phyloP scores from a whole-genome alignment of 1,140 invertebrate species.

The Lineus longissimus region DNA sequence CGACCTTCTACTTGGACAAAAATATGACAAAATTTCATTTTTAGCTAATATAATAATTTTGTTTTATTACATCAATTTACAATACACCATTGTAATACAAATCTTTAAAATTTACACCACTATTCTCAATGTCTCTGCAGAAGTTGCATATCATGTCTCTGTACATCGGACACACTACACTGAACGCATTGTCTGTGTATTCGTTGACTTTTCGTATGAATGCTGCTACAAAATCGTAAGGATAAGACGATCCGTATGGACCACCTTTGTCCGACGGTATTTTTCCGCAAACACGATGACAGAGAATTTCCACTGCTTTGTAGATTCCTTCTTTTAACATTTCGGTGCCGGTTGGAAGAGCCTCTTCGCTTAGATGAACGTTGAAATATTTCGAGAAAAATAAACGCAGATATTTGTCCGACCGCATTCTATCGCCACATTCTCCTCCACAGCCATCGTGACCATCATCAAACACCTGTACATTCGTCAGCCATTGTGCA shows the following conservation, averaged over 20 bases:
- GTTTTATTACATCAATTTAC: too few relatives aligned
- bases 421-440: neutral
- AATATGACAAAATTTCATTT: too few relatives aligned
- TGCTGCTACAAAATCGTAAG: neutral
- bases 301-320: neutral
- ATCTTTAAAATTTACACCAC: neutral
- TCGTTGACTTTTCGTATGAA: neutral
- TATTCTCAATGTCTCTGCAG: neutral
- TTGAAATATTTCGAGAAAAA: neutral
- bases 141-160: neutral
- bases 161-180: neutral
- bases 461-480: neutral
- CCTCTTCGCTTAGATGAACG: neutral
- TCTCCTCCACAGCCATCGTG: neutral
- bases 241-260: too few relatives aligned
- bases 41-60: too few relatives aligned
- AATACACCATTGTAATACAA: too few relatives aligned
- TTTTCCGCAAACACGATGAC: neutral
- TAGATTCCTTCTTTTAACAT: neutral
- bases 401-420: neutral
- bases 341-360: neutral
- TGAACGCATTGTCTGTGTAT: neutral
- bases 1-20: too few relatives aligned
- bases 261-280: neutral
- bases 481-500: neutral